phyloP scores from a whole-genome alignment of 2,888 invertebrate genomes.

The Thumatha senex region DNA sequence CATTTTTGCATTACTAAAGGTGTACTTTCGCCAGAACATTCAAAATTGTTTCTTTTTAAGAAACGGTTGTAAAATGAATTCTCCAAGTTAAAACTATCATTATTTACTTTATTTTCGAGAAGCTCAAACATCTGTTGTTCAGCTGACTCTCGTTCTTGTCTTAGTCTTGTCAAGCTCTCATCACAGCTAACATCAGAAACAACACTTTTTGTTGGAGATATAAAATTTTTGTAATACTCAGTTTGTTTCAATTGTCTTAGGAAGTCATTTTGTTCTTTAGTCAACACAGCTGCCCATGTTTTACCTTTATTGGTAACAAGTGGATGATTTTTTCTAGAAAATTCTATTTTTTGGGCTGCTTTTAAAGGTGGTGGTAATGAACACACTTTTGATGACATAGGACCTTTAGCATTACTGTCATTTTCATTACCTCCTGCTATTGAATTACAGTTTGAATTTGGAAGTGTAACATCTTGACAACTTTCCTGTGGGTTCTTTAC shows the following conservation, averaged over 20 bases:
- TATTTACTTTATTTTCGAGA: constrained; percentile 88
- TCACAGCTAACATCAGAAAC: constrained; percentile 65
- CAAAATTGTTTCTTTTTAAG: constrained; percentile 62
- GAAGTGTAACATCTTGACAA: neutral
- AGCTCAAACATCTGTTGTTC: constrained; percentile 91
- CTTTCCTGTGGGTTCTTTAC: neutral
- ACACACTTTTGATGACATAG: neutral
- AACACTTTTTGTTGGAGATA: constrained; percentile 68
- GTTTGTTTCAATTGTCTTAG: constrained; percentile 72
- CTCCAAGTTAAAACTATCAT: constrained; percentile 88
- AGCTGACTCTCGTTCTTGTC: constrained; percentile 75
- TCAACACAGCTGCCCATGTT: constrained; percentile 74
- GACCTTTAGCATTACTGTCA: constrained; percentile 1
- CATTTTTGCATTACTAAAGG: constrained; percentile 71
- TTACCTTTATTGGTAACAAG: constrained; percentile 64
- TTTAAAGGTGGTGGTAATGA: constrained; percentile 5
- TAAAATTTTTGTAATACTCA: constrained; percentile 73
- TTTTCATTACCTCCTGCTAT: constrained; percentile 2
- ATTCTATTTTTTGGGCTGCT: constrained; percentile 30
- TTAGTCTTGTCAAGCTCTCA: constrained; percentile 52
- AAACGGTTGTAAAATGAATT: constrained; percentile 85
- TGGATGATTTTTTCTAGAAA: constrained; percentile 68
- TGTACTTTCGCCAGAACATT: constrained; percentile 72
- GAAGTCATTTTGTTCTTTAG: constrained; percentile 74
- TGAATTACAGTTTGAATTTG: neutral